phyloP scores from a whole-genome alignment of 2,113 vertebrate genomes.

The Montifringilla adamsi region DNA sequence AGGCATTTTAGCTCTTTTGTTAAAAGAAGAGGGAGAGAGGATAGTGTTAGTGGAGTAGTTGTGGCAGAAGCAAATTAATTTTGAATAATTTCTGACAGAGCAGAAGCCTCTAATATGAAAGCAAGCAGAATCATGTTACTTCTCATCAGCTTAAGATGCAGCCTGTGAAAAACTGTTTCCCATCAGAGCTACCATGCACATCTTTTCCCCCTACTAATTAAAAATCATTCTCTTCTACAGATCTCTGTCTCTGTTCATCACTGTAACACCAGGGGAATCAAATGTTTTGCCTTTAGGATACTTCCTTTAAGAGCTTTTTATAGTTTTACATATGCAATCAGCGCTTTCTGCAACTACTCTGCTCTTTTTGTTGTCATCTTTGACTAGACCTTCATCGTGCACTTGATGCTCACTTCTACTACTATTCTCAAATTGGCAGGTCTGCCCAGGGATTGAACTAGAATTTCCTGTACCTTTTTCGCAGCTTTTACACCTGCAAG shows the following conservation, averaged over 20 bases:
- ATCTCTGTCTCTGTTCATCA: neutral
- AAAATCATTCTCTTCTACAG: neutral
- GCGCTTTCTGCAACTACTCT: slow-evolving; percentile 42
- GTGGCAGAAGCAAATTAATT: neutral
- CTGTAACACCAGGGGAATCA: neutral
- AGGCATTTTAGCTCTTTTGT: neutral
- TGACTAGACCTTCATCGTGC: slow-evolving; percentile 57
- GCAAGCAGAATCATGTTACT: neutral
- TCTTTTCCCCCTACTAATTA: neutral
- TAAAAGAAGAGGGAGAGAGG: neutral
- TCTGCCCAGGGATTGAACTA: slow-evolving; percentile 16
- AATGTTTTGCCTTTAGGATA: neutral
- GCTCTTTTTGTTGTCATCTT: slow-evolving; percentile 78
- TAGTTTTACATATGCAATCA: neutral
- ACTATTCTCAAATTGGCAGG: neutral
- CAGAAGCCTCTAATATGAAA: neutral
- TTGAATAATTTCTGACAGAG: neutral
- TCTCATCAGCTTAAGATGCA: neutral
- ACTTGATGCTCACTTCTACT: slow-evolving; percentile 68
- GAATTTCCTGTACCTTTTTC: slow-evolving; percentile 59
- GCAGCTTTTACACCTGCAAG: slow-evolving; percentile 68
- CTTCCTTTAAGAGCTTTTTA: neutral
- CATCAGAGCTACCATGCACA: neutral
- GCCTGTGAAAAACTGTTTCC: neutral
- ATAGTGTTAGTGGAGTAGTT: neutral